Evolutionary conservation across 2,888 invertebrate genomes (phyloP).

Genomic region (Seladonia tumulorum): DNA sequence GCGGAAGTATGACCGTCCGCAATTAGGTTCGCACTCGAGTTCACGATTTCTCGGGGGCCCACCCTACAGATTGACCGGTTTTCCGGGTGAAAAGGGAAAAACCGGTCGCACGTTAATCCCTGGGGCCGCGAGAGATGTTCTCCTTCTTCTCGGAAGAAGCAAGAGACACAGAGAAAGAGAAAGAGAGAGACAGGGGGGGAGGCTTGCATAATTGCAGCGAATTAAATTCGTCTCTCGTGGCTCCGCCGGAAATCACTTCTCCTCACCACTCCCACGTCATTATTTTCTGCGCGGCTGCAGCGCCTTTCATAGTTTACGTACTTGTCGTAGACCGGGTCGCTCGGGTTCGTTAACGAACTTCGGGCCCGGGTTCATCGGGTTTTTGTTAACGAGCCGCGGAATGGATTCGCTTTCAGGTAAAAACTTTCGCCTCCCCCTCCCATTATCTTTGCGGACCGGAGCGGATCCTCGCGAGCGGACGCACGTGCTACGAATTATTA

Average conservation of each 20-base stretch:
- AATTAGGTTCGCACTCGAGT: constrained; percentile 82
- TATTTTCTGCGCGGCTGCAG: constrained; percentile 59
- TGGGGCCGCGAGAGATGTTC: constrained; percentile 31
- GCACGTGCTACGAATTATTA: constrained; percentile 63
- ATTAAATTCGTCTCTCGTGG: constrained; percentile 75
- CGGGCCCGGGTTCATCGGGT: constrained; percentile 60
- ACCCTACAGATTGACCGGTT: constrained; percentile 55
- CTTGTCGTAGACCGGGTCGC: constrained; percentile 40
- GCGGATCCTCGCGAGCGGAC: background rate
- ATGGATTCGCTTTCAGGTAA: constrained; percentile 59
- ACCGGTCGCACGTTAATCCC: constrained; percentile 56
- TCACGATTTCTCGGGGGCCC: constrained; percentile 77
- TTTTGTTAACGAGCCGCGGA: constrained; percentile 70
- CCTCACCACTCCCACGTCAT: constrained; percentile 62
- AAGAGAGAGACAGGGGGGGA: constrained; percentile 1
- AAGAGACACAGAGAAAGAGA: background rate
- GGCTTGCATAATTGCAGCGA: constrained; percentile 70
- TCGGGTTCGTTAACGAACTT: constrained; percentile 72
- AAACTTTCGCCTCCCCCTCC: constrained; percentile 55
- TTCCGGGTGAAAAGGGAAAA: constrained; percentile 49
- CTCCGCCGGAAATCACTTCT: constrained; percentile 69
- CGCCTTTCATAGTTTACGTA: constrained; percentile 68
- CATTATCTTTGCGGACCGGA: constrained; percentile 56
- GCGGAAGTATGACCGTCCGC: constrained; percentile 72
- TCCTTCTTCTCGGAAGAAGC: background rate